phyloP scores from a whole-genome alignment of 2,888 invertebrate species.

The Polydrusus pterygomalis region DNA sequence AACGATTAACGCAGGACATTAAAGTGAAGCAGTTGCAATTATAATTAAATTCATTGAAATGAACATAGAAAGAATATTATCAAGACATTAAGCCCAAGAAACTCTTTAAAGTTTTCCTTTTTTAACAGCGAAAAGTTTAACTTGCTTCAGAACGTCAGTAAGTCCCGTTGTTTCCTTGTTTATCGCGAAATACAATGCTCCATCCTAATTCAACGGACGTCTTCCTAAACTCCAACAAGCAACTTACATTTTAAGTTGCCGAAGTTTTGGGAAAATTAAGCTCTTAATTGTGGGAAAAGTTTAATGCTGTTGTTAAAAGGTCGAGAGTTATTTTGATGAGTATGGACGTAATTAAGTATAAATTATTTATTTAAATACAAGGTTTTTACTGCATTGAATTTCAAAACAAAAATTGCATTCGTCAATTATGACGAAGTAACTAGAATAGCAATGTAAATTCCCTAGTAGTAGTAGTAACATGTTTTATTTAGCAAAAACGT shows the following conservation, averaged over 20 bases:
- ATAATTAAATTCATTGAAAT: neutral
- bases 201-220: slow-evolving; percentile 35
- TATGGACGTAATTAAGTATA: neutral
- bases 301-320: slow-evolving; percentile 18
- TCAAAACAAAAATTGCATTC: no score
- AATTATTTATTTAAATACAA: neutral
- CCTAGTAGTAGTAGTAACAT: no score
- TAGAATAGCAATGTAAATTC: no score
- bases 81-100: neutral
- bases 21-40: neutral
- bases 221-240: slow-evolving; percentile 40
- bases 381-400: no score
- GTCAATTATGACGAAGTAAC: no score
- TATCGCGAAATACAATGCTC: slow-evolving; percentile 40
- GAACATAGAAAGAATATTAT: neutral
- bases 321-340: neutral
- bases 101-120: slow-evolving; percentile 1
- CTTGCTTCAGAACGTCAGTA: neutral
- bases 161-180: slow-evolving; percentile 20
- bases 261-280: slow-evolving; percentile 34
- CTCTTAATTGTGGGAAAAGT: slow-evolving; percentile 32
- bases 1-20: neutral
- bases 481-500: no score
- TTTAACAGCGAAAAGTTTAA: slow-evolving; percentile 17
- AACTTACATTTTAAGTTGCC: slow-evolving; percentile 23